Conservation (phyloP, 1,140 invertebrate genomes). For the Stegodyphus dumicola region DNA sequence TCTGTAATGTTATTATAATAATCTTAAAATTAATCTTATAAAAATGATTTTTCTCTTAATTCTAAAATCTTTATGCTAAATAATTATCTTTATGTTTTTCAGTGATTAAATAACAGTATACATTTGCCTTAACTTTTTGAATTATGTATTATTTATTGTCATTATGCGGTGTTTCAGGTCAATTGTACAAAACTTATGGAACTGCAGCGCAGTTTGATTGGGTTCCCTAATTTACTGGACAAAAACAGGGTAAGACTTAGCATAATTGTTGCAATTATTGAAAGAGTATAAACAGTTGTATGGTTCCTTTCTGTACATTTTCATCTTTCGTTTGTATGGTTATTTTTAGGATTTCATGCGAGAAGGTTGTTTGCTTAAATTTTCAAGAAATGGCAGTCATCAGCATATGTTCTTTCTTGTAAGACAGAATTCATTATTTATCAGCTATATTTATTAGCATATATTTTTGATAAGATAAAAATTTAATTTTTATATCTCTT, state of each 20-base stretch:
- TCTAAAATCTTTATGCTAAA: neutral
- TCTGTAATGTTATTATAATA: neutral
- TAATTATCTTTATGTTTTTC: neutral
- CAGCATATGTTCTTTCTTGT: conserved; percentile 97
- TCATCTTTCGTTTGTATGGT: conserved; percentile 7
- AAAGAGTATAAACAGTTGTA: neutral
- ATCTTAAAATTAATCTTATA: neutral
- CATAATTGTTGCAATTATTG: neutral
- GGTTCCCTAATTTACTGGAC: conserved; percentile 80
- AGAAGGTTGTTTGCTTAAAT: conserved; percentile 92
- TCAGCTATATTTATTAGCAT: too few species aligned
- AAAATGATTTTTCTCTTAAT: neutral
- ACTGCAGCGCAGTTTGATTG: conserved; percentile 82
- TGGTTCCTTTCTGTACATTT: neutral
- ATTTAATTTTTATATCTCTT: too few species aligned
- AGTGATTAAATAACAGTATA: neutral
- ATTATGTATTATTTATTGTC: neutral
- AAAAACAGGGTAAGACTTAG: conserved; percentile 71
- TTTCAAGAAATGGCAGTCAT: conserved; percentile 91
- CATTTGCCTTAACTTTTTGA: neutral
- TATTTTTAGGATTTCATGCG: conserved; percentile 80
- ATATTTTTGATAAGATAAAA: too few species aligned
- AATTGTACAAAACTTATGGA: conserved; percentile 86
- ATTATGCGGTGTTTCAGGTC: conserved; percentile 71
- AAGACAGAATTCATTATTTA: conserved; percentile 66